Conservation (phyloP, 2,888 invertebrate genomes). For the Steinernema scapterisci region DNA sequence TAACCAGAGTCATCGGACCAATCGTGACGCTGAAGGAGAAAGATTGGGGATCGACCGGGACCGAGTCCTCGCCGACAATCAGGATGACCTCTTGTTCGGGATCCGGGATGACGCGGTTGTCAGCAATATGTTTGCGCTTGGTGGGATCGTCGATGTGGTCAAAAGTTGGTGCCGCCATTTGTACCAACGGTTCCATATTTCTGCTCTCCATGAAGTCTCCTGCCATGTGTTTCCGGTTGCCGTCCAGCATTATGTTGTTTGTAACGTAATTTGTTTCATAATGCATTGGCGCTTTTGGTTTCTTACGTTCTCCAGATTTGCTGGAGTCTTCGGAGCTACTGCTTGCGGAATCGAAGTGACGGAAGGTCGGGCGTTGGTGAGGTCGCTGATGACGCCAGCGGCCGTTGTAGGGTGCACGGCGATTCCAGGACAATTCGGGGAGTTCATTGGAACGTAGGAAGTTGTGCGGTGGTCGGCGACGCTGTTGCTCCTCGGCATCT, state of each 20-base stretch:
- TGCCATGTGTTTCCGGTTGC: background rate
- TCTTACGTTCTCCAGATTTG: background rate
- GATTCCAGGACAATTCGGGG: background rate
- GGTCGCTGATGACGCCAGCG: conserved; percentile 12
- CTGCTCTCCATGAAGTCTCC: background rate
- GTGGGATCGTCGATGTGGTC: background rate
- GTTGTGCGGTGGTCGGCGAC: background rate
- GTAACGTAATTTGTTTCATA: conserved; percentile 21
- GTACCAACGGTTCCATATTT: background rate
- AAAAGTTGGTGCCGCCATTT: background rate
- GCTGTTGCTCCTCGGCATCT: too few species aligned
- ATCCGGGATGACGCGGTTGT: background rate
- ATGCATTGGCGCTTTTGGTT: background rate
- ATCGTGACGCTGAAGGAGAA: background rate
- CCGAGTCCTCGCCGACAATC: background rate
- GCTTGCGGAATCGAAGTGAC: background rate
- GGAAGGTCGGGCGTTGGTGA: background rate
- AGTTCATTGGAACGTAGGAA: background rate
- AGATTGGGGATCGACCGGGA: background rate
- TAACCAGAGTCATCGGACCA: conserved; percentile 15
- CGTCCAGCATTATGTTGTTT: conserved; percentile 7
- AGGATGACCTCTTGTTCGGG: background rate
- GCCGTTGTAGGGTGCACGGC: background rate
- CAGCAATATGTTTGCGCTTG: conserved; percentile 9
- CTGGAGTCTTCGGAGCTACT: conserved; percentile 8